These are phyloP conservation scores for Patella caerulea DNA, from an alignment of 2,888 invertebrate genomes.

Conservation along the genomic window DNA sequence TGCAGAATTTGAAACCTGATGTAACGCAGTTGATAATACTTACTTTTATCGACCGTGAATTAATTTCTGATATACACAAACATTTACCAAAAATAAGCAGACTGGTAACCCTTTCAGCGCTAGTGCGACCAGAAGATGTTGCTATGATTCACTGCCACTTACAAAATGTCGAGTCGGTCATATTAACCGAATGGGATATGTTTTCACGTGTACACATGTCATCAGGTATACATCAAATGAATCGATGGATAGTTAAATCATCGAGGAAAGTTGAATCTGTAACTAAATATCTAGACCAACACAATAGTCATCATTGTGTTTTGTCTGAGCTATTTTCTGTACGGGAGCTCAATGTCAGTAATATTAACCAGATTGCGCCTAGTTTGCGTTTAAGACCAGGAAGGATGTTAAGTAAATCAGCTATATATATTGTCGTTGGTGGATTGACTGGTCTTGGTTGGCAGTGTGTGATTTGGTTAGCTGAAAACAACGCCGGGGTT, in stretches of 20 bases:
- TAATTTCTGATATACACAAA: not conserved
- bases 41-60: not conserved
- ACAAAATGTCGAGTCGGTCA: not conserved
- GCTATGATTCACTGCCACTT: too few relatives aligned
- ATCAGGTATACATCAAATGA: not conserved
- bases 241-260: not conserved
- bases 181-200: not conserved
- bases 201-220: not conserved
- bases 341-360: not conserved
- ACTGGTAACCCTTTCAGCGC: not conserved
- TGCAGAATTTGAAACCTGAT: not conserved
- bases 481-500: slow-evolving; percentile 38
- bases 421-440: slow-evolving; percentile 45
- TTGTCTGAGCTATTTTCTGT: not conserved
- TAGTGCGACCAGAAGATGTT: not conserved
- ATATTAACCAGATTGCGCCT: not conserved
- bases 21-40: not conserved
- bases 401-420: slow-evolving; percentile 37
- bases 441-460: slow-evolving; percentile 54
- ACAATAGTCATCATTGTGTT: not conserved
- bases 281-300: not conserved
- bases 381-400: not conserved
- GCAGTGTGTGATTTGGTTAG: slow-evolving; percentile 41
- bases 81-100: not conserved
- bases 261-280: not conserved